Base-by-base conservation (phyloP, 2,888 invertebrate species). In the Subacronicta megacephala region DNA sequence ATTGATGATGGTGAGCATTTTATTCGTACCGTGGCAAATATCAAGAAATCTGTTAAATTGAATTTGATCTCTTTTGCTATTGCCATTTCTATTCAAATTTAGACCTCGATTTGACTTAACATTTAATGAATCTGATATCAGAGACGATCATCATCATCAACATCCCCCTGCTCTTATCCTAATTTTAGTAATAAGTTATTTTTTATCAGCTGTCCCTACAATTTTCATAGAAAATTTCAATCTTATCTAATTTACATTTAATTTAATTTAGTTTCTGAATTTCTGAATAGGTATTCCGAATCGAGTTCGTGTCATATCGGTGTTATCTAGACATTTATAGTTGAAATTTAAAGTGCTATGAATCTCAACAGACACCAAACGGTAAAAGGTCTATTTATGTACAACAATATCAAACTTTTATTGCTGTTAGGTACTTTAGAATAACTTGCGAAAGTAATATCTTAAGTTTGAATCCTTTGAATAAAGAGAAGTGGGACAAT, bases 391-490 rank as follows among this genome's bases (percentile, higher is more conserved):
- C 31, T 52, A 44, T n/a, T n/a, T 31, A 31, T n/a, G 5, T 45
- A 52, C 42, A 42, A 5, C n/a, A 20, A 45, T 40, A 65, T 60
- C 29, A 45, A 52, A 73, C 42, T 57, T 62, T 44, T 54, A 65
- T 50, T 54, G 52, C 54, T 53, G 37, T 51, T 57, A 35, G 15
- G 31, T 57, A 29, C 66, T 70, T 54, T 29, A 45, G 62, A 70
- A 55, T 55, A 49, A 62, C 50, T 58, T 47, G 13, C 15, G 20
- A 56, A 66, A 69, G 62, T 66, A 68, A 72, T 64, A 57, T 70
- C 60, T 65, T 59, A 51, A 66, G 62, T 58, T 66, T 58, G 52
- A 67, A 77, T 64, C 71, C 53, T 53, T 59, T 60, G 57, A 59
- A 62, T 57, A 62, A 45, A 55, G 31, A 45, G 26, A 23, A 52